Conservation (phyloP, 2,888 invertebrate genomes). For the Hirtodrosophila histrioides region DNA sequence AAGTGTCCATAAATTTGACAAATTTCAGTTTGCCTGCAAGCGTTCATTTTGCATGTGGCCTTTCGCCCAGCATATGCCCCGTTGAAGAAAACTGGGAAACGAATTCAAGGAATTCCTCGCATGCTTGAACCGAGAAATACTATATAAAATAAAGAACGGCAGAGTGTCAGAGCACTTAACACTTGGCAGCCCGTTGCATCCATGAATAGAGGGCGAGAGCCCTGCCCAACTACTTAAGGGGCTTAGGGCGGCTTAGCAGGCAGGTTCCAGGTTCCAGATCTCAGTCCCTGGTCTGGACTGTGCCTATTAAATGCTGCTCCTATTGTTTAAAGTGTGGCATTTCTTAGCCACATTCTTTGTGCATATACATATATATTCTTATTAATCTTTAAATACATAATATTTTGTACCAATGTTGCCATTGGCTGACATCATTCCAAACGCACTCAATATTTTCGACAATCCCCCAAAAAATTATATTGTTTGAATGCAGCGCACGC, state of each 20-base stretch:
- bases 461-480: conserved; percentile 10
- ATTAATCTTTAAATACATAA: conserved; percentile 26
- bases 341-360: conserved; percentile 1
- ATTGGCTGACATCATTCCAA: conserved; percentile 18
- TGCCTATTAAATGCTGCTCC: conserved; percentile 40
- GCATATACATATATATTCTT: not conserved
- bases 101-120: conserved; percentile 70
- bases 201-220: conserved; percentile 27
- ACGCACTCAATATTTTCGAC: not conserved
- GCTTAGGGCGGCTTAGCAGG: conserved; percentile 63
- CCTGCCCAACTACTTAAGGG: conserved; percentile 61
- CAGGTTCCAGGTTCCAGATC: conserved; percentile 2
- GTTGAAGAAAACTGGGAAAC: conserved; percentile 7
- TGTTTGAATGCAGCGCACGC: conserved; percentile 58
- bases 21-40: conserved; percentile 57
- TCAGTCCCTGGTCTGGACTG: not conserved
- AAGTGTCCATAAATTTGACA: conserved; percentile 54
- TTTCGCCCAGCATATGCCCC: conserved; percentile 52
- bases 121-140: conserved; percentile 38
- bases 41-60: conserved; percentile 26
- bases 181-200: conserved; percentile 50
- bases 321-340: conserved; percentile 21
- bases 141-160: conserved; percentile 9
- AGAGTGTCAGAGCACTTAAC: conserved; percentile 74
- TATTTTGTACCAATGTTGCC: conserved; percentile 32